Evolutionary conservation across 2,888 invertebrate genomes (phyloP), one percentile per base, ranked within the genome.

Genomic region (Cheiracanthium punctorium): DNA sequence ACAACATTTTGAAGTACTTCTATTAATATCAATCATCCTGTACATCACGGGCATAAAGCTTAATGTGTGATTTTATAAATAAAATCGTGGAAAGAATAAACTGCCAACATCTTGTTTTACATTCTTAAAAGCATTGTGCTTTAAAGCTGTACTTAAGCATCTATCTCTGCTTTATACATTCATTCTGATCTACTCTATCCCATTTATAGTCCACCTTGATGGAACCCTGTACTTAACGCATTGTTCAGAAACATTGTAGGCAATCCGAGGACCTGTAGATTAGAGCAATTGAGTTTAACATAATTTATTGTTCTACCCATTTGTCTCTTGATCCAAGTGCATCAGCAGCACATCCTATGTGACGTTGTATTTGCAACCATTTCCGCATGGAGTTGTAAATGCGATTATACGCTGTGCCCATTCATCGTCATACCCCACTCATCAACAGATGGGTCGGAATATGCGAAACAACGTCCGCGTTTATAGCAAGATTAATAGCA

Each of bases 401-500:
- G 58, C 24, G 58, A 58, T 58, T 58, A 58, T 58, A 24, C 24
- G 58, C 58, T 2, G 24, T 20, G 17, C n/a, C 58, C 58, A 58
- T 58, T 58, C 24, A 58, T 58, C 58, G 58, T 58, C 58, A 58
- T 20, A 10, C 41, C 65, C 32, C n/a, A 64, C 77, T 52, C 72
- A 77, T 84, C 82, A 84, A 84, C 82, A 84, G 82, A 77, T 84
- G 82, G 82, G 72, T 64, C 72, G 77, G 77, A 84, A 84, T 77
- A 84, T 84, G 76, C 67, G 82, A 72, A 65, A 65, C 48, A 72
- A 72, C 72, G 52, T 77, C 58, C 58, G 12, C 12, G 70, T 76
- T 65, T 48, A 84, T 77, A 32, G 72, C 33, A n/a, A 71, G 65
- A 84, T 84, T 84, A 73, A 84, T 84, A 77, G 77, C 24, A 58